Conservation (phyloP, 2,797 vertebrate genomes). For the Triplophysa yarkandensis region DNA sequence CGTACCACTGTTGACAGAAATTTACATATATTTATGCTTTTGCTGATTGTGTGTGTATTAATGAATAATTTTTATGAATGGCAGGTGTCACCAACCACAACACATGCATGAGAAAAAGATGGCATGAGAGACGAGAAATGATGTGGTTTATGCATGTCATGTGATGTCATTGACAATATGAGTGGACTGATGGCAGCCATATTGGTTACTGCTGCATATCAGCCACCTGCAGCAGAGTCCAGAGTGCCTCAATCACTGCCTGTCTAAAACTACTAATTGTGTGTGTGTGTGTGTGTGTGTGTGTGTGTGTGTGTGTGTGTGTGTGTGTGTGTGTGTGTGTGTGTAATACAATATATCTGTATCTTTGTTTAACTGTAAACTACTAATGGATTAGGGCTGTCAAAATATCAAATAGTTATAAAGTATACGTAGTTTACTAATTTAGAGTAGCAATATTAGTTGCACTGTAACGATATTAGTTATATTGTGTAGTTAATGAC, state of each 20-base stretch:
- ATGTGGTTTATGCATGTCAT: slow-evolving; percentile 30
- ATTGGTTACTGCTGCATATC: slow-evolving; percentile 10
- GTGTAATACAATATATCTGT: too few species aligned
- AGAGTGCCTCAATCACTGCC: slow-evolving; percentile 29
- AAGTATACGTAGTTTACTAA: too few species aligned
- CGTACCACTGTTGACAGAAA: background rate
- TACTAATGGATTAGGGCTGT: too few species aligned
- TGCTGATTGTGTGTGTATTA: background rate
- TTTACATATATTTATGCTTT: background rate
- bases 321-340: too few species aligned
- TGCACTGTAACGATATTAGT: too few species aligned
- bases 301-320: too few species aligned
- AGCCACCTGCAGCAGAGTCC: slow-evolving; percentile 33
- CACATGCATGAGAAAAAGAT: slow-evolving; percentile 1
- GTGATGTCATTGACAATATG: slow-evolving; percentile 38
- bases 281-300: background rate
- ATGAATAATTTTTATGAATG: background rate
- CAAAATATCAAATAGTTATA: too few species aligned
- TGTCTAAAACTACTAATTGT: slow-evolving; percentile 10
- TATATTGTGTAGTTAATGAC: too few species aligned
- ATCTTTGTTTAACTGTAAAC: too few species aligned
- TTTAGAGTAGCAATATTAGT: too few species aligned
- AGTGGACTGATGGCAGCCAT: slow-evolving; percentile 31
- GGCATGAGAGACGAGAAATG: slow-evolving; percentile 40
- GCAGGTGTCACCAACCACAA: background rate